Percentiles rank a stretch among this genome's conserved stretches.
Conservation (phyloP, 2,113 vertebrate species). For the Syrmaticus mikado region DNA sequence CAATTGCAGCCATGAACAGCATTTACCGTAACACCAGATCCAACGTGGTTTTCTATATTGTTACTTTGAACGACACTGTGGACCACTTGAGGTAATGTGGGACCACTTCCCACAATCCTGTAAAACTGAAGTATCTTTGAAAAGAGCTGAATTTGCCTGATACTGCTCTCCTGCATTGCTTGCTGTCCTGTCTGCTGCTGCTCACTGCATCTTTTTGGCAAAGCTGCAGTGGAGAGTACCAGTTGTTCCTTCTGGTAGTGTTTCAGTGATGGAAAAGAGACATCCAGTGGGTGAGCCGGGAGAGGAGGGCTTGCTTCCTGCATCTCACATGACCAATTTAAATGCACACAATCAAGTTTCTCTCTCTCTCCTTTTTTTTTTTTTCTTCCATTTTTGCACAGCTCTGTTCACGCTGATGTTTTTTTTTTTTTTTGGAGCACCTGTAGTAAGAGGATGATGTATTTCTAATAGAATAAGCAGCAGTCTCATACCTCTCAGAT, state of each 20-base stretch:
- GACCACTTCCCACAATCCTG: neutral
- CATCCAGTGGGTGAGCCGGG: neutral
- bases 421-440: neutral
- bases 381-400: neutral
- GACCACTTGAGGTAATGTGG: constrained; percentile 89
- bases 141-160: neutral
- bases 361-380: neutral
- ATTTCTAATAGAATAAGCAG: neutral
- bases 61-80: constrained; percentile 90
- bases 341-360: fast-evolving
- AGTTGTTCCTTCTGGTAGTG: neutral
- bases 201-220: neutral
- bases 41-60: constrained; percentile 91
- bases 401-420: neutral
- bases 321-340: neutral
- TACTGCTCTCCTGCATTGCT: neutral
- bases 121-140: neutral
- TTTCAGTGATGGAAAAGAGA: neutral
- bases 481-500: fast-evolving
- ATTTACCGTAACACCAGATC: constrained; percentile 88
- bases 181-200: neutral
- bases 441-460: neutral
- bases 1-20: constrained; percentile 92
- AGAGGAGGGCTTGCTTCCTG: neutral
- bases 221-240: neutral